Evolutionary conservation across 2,888 invertebrate genomes (phyloP), one percentile per base, ranked within the genome.

Genomic region (Meganola albula): DNA sequence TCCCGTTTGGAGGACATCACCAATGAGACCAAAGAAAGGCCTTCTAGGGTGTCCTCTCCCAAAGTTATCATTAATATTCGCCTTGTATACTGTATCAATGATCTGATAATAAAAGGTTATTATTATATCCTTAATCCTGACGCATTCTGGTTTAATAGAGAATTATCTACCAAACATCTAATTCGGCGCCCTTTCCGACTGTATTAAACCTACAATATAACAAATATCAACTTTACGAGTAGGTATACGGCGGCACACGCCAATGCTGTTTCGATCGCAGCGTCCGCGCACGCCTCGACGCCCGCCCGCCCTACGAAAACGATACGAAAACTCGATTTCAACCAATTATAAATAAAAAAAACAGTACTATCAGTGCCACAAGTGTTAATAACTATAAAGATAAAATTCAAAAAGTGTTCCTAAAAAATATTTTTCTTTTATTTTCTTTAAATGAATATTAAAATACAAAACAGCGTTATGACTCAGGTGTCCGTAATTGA

Each of bases 271-370:
- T 55, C 61, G 78, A 58, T 61, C 52, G 53, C 80, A 76, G 70
- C 78, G 79, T 68, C 64, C 65, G 74, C 83, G 82, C 84, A 83
- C 83, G 82, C 61, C 58, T 77, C 61, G 55, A 47, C 58, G 65
- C 82, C n/a, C 84, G 82, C 83, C 84, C 84, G 83, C 83, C 84
- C 76, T 60, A 72, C 57, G 44, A 42, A 48, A 27, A 38, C 37
- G 44, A 44, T 25, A 40, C 46, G 37, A 40, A 44, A 40, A 11
- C 28, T 21, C 47, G 24, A 37, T 23, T 31, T n/a, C n/a, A n/a
- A n/a, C n/a, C 20, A 7, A 20, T n/a, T 7, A n/a, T 20, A 3
- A 20, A 20, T 2, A 20, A 7, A 20, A 20, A 20, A 7, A 20
- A 20, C 3, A 20, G 20, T 20, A n/a, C n/a, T 20, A 20, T 3